Conservation (phyloP, 2,113 vertebrate species). For the Hypanus sabinus region DNA sequence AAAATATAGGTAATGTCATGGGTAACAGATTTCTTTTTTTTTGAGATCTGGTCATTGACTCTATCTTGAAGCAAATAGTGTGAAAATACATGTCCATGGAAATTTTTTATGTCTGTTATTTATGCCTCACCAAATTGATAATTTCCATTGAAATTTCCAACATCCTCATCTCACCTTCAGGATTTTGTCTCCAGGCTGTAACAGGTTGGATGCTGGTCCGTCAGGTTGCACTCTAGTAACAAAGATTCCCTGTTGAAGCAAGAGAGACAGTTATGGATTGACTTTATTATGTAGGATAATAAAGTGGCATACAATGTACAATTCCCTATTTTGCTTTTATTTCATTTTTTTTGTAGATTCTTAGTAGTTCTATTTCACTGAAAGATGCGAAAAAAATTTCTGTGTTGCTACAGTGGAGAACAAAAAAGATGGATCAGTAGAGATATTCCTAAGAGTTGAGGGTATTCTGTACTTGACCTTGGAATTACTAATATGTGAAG, state of each 20-base stretch:
- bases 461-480: neutral
- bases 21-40: neutral
- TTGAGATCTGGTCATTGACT: neutral
- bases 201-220: conserved; percentile 79
- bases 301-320: neutral
- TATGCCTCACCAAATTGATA: neutral
- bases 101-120: neutral
- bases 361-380: neutral
- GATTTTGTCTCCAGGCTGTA: conserved; percentile 97
- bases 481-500: too few species aligned
- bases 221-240: conserved; percentile 99
- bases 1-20: neutral
- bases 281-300: conserved; percentile 49
- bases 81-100: neutral
- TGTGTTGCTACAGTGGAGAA: neutral
- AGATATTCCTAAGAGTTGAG: neutral
- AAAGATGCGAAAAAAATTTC: neutral
- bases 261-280: conserved; percentile 48
- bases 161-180: conserved; percentile 75
- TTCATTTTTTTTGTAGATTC: neutral
- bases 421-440: neutral
- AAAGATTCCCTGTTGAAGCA: conserved; percentile 96
- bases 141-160: conserved; percentile 4
- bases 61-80: neutral
- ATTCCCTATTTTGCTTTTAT: neutral